These are phyloP conservation scores for Magallana ariakensis DNA, from an alignment of 1,140 invertebrate species.

Conservation along the genomic window DNA sequence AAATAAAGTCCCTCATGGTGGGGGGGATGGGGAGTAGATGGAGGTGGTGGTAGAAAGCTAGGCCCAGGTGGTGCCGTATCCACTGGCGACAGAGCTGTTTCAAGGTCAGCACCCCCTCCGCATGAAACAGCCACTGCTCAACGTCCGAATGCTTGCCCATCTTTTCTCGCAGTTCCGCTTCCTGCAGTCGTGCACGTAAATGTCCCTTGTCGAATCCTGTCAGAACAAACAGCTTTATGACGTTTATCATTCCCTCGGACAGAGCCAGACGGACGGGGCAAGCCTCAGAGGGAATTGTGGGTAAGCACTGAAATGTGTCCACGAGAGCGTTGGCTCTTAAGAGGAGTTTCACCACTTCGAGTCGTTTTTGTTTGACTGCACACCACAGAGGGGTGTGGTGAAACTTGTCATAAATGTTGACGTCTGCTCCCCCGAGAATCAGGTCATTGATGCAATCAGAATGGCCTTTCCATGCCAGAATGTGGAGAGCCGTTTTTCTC, in stretches of 20 bases:
- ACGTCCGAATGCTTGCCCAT: conserved; percentile 49
- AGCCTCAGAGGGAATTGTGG: conserved; percentile 45
- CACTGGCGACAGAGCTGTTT: conserved; percentile 65
- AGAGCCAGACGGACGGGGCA: conserved; percentile 67
- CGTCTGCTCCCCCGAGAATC: conserved; percentile 66
- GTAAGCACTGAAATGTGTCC: conserved; percentile 65
- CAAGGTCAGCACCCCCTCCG: conserved; percentile 62
- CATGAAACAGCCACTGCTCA: conserved; percentile 64
- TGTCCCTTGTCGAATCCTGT: conserved; percentile 69
- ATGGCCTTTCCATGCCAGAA: conserved; percentile 75
- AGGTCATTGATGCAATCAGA: conserved; percentile 68
- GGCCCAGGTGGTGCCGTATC: conserved; percentile 68
- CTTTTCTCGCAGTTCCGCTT: conserved; percentile 45
- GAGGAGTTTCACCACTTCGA: conserved; percentile 67
- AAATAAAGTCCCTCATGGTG: conserved; percentile 64
- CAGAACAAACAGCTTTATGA: conserved; percentile 70
- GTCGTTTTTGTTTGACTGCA: conserved; percentile 67
- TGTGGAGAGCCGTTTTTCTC: conserved; percentile 71
- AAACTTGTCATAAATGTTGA: conserved; percentile 66
- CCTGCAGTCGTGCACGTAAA: conserved; percentile 56
- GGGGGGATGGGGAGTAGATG: conserved; percentile 66
- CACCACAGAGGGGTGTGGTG: conserved; percentile 70
- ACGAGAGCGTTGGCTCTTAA: conserved; percentile 69
- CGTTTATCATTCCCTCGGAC: conserved; percentile 47
- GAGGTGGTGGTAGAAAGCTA: conserved; percentile 63